Percentiles rank a stretch among this genome's conserved stretches.
These are phyloP conservation scores for Arrhopalites spinosus DNA, from an alignment of 2,888 invertebrate species.

Conservation along the genomic window DNA sequence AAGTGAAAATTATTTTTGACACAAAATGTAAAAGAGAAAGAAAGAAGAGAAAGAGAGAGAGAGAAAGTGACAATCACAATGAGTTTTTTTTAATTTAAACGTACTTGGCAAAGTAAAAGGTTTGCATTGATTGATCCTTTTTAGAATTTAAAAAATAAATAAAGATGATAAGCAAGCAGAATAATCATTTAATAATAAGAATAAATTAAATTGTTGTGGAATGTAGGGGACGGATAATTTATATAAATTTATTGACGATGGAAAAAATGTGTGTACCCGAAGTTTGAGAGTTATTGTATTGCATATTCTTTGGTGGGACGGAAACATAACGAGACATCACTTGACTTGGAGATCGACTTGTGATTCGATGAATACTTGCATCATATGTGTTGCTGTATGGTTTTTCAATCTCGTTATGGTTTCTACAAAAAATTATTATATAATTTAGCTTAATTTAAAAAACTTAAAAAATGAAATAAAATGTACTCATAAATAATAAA, in stretches of 20 bases:
- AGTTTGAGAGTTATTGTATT: conserved; percentile 36
- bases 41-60: not conserved
- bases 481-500: not conserved
- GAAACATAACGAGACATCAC: conserved; percentile 51
- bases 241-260: conserved; percentile 30
- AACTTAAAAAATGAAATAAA: no score
- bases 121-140: no score
- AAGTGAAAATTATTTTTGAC: not conserved
- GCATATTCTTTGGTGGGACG: conserved; percentile 34
- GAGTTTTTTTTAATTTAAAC: no score
- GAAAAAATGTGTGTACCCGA: conserved; percentile 41
- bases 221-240: not conserved
- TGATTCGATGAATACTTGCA: conserved; percentile 12
- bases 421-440: conserved; percentile 33
- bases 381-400: conserved; percentile 27
- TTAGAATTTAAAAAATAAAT: no score
- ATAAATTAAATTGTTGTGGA: not conserved
- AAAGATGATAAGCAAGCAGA: no score
- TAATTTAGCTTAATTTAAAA: not conserved
- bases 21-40: not conserved
- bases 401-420: conserved; percentile 47
- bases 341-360: conserved; percentile 32
- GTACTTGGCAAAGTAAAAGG: no score
- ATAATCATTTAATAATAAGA: not conserved
- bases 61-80: not conserved